A percentile compares a stretch with the other conserved stretches of the same genome.
Evolutionary conservation across 2,888 invertebrate species (phyloP).

Genomic region (Nasonovia ribisnigri): DNA sequence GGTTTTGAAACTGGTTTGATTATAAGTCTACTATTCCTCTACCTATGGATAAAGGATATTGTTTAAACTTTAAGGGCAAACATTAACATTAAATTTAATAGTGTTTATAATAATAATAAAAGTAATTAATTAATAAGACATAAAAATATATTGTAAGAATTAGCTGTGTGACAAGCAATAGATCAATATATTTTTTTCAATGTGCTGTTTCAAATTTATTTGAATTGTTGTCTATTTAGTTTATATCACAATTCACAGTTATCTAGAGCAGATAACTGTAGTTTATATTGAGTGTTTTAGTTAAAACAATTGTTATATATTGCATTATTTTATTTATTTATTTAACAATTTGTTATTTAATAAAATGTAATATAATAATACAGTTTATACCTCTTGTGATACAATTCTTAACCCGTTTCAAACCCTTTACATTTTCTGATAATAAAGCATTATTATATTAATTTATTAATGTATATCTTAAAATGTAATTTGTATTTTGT

Average conservation of each 20-base stretch:
- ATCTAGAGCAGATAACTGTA: not conserved
- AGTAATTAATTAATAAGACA: not conserved
- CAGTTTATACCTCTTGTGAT: not conserved
- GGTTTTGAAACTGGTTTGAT: slow-evolving; percentile 42
- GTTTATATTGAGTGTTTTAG: not conserved
- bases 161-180: not conserved
- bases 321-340: not conserved
- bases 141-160: not conserved
- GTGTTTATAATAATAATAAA: not conserved
- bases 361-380: not conserved
- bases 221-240: not conserved
- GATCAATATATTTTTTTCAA: not conserved
- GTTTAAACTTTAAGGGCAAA: not conserved
- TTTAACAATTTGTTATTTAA: not conserved
- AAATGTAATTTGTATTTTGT: slow-evolving; percentile 41
- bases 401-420: slow-evolving; percentile 7
- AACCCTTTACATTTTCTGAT: slow-evolving; percentile 13
- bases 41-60: not conserved
- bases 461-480: slow-evolving; percentile 23
- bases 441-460: not conserved
- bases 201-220: not conserved
- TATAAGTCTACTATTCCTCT: not conserved
- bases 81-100: not conserved
- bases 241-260: not conserved
- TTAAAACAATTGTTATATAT: not conserved